These are phyloP conservation scores for Nymphalis io DNA, from an alignment of 1,140 invertebrate genomes.

Conservation along the genomic window DNA sequence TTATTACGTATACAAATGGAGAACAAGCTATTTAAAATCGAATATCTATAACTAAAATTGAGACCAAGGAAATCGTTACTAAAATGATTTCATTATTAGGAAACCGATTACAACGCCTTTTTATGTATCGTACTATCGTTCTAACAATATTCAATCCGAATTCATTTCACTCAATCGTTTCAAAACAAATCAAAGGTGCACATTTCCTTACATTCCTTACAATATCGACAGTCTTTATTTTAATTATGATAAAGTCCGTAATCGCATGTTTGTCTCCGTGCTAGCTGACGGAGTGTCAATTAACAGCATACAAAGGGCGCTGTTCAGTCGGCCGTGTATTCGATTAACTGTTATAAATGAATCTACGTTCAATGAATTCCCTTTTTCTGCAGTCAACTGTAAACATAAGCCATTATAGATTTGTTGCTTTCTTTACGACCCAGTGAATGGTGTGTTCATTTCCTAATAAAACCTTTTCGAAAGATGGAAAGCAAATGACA, in stretches of 20 bases:
- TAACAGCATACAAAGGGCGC: conserved; percentile 34
- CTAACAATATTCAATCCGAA: background rate
- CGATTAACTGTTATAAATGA: conserved; percentile 41
- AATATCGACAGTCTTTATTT: background rate
- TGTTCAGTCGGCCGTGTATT: conserved; percentile 36
- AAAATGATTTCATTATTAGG: background rate
- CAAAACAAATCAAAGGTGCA: background rate
- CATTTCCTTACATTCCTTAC: background rate
- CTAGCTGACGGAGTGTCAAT: conserved; percentile 14
- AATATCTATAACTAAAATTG: background rate
- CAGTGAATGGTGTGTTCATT: background rate
- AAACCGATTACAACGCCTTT: background rate
- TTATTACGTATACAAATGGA: too few relatives aligned
- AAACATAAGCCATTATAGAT: conserved; percentile 27
- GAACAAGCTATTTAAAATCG: too few relatives aligned
- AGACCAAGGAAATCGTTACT: background rate
- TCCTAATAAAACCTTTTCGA: background rate
- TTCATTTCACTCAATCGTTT: background rate
- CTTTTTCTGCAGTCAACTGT: conserved; percentile 32
- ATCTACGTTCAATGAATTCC: conserved; percentile 27
- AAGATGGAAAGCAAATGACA: too few relatives aligned
- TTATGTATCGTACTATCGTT: background rate
- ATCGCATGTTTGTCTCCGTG: background rate
- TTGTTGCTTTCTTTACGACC: conserved; percentile 5
- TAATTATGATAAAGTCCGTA: background rate